Base-by-base conservation (phyloP, 1,140 invertebrate genomes). In the Zaprionus gabonicus region DNA sequence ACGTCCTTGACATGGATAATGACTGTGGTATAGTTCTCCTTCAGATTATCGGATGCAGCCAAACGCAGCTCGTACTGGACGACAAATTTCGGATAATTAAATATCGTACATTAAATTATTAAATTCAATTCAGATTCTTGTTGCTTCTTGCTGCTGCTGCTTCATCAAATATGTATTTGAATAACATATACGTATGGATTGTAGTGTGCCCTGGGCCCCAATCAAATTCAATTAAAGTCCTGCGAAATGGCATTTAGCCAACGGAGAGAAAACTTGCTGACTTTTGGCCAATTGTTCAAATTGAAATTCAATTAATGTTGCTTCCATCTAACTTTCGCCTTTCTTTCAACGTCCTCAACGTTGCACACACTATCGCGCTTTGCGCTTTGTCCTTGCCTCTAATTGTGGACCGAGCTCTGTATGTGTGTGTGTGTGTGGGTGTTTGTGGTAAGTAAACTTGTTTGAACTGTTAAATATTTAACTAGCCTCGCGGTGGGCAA, bases 1-100 rank as follows among this genome's bases (percentile, higher is more conserved):
- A 98, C 97, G 91, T 98, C 98, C 94, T 98, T 98, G 74, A 99
- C 97, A 93, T 98, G 97, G 85, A 99, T 98, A 80, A 99, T 97
- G 41, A 99, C 98, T 7, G 96, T 98, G 4, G 98, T 98, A 94
- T 97, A 97, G 95, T 99, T 99, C 93, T 99, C 98, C 94, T 98
- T 98, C 84, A 98, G 94, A 94, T 98, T 98, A 94, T 99, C 98
- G 51, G 98, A 98, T 17, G 98, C 98, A 34, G 98, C 97, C 93
- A 98, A 93, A 91, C 97, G 96, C 88, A 98, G 94, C 94, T 98
- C 97, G 94, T 98, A 99, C 97, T 98, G 94, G 63, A 77, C 56
- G 41, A 41, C 49, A 51, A 67, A 66, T 51, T 41, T 51, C 12
- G 41, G 6, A 34, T 23, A 62, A 41, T 70, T 72, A 59, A 72